Base-by-base conservation (phyloP, 1,140 invertebrate genomes). In the Leptestheria dahalacensis region DNA sequence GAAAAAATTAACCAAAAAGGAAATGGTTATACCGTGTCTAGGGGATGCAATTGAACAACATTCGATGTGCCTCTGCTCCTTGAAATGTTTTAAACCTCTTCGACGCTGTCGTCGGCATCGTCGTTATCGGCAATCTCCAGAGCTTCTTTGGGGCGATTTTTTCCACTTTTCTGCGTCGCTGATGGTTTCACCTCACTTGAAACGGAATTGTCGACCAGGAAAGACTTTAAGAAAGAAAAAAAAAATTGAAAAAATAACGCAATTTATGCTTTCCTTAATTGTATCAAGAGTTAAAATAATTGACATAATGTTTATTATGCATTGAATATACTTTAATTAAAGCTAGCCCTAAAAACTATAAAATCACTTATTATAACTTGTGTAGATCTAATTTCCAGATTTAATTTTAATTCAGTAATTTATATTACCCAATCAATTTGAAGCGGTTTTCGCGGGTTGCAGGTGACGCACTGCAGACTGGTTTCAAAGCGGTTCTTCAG, bases 401-500 rank as follows among this genome's bases (percentile, higher is more conserved):
- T 28, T 2, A 55, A n/a, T 3, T 3, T 29, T n/a, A 15, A 28
- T 29, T 28, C 20, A 9, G 9, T 55, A 18, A 55, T 33, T 28
- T 29, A 25, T 3, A 9, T 50, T 55, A 55, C 53, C 26, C 26
- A 29, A 18, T 55, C 53, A 20, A 55, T 33, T 3, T 3, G 28
- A 29, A 25, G 53, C 11, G 28, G 26, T 29, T 1, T 15, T n/a
- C 26, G 28, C 10, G 12, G 23, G 20, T 11, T 55, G 28, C 53
- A 55, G 20, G 21, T 33, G 49, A 68, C 67, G 63, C 73, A 76
- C 20, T 70, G 62, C 46, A 71, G 65, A 18, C 61, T 65, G 1
- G 70, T 70, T 1, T 65, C 63, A 9, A 69, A 71, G 24, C 70
- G 64, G 9, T 62, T 55, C 26, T 70, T 69, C 3, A 69, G 63